Evolutionary conservation across 2,888 invertebrate species (phyloP), one percentile per base, ranked within the genome.

Genomic region (Tenthredo distinguenda): DNA sequence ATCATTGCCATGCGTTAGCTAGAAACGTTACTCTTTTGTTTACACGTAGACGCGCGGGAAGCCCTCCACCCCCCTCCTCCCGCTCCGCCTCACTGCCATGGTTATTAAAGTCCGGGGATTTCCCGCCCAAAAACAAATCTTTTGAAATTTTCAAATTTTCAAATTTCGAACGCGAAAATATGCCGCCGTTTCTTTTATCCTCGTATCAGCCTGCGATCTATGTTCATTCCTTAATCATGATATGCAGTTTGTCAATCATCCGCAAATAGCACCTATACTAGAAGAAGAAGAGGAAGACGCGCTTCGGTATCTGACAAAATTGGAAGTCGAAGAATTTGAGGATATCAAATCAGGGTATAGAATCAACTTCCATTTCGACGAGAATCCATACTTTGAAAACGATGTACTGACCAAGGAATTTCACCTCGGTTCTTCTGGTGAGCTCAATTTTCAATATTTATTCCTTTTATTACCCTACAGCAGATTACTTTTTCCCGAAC

Each of bases 281-380:
- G 96, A 96, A 91, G 97, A 98, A 91, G 96, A 97, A 87, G 98
- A 98, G 91, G 97, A 98, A 92, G 97, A 97, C 92, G 96, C 96
- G 88, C 94, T 97, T 81, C 96, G 96, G 90, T 95, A 96, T 89
- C 93, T 97, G 88, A 95, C 94, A 74, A 96, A 96, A 93, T 91
- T 97, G 87, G 97, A 98, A 93, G 97, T 98, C 18, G 97, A 97
- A 92, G 97, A 98, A 92, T 97, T 97, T 91, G 98, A 98, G 90
- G 97, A 98, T 91, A 97, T 97, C 87, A 97, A 97, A 93, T 97
- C 97, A 37, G 98, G 98, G 4, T 98, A 97, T 94, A 95, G 95
- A 91, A 96, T 97, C 90, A 96, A 96, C 92, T 96, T 97, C 92
- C 94, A 95, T 90, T 98, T 98, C 91, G 96, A 96, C 89, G 96